Base-by-base conservation (phyloP, 2,113 vertebrate genomes). In the Saccopteryx leptura region DNA sequence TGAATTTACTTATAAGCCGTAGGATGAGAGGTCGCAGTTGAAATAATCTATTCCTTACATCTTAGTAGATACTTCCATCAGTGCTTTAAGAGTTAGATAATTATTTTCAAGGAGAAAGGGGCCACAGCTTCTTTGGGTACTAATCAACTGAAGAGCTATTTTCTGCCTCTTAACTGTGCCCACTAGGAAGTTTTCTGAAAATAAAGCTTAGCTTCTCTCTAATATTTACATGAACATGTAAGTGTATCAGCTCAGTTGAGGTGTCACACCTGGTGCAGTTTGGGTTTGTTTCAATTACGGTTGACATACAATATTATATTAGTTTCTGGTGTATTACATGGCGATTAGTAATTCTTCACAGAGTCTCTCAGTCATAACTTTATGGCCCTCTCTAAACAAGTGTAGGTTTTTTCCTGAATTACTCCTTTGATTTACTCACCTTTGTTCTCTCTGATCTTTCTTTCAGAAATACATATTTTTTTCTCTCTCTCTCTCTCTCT, bases 31-130 rank as follows among this genome's bases (percentile, higher is more conserved):
- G 61, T 54, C 46, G 48, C 46, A n/a, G 83, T 68, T 81, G 61
- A 82, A 69, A 69, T 82, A 66, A 60, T 88, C 13, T 92, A 15
- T 72, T 91, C 58, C 26, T 60, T 82, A 54, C 58, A 31, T 93
- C 56, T 95, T 31, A 8, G 56, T 65, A 28, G 50, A 31, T 10
- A 24, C 31, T 39, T 71, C n/a, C 69, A 0, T 71, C n/a, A 65
- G 14, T 72, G 48, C 56, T 65, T 72, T 54, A 46, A 83, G 76
- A 54, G 12, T 69, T 61, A 83, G n/a, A 28, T 66, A 18, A 13
- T 87, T 89, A 58, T 89, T 83, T 85, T 80, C 50, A 58, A 81
- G 28, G 66, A 58, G 58, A 91, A 87, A 74, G 66, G 66, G 65
- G 17, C 48, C 26, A 80, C 17, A 23, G 63, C 58, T 21, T 81